Conservation (phyloP, 1,140 invertebrate species). For the Maniola jurtina region DNA sequence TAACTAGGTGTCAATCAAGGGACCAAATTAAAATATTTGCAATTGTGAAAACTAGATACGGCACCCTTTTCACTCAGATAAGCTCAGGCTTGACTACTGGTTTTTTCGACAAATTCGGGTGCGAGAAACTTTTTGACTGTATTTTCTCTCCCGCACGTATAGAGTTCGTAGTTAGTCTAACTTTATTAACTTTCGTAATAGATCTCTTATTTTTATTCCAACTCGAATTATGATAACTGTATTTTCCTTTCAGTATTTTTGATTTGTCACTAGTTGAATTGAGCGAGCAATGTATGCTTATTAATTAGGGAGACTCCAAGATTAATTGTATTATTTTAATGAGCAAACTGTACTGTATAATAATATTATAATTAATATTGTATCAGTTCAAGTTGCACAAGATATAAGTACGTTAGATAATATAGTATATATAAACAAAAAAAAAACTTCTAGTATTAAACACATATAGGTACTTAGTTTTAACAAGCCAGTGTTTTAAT, state of each 20-base stretch:
- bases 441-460: too few relatives aligned
- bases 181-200: slow-evolving; percentile 16
- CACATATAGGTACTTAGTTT: neutral
- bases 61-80: neutral
- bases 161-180: slow-evolving; percentile 16
- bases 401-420: too few relatives aligned
- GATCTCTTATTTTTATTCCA: slow-evolving; percentile 10
- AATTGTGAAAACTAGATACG: neutral
- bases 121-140: slow-evolving; percentile 24
- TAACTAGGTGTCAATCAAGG: too few relatives aligned
- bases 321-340: neutral
- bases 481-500: slow-evolving; percentile 6
- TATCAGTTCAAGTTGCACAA: neutral
- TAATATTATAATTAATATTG: neutral
- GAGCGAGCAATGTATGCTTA: neutral
- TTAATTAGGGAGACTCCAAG: neutral
- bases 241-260: neutral
- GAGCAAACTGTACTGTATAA: neutral
- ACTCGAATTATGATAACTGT: neutral
- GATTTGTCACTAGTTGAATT: neutral
- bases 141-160: slow-evolving; percentile 15
- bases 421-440: too few relatives aligned
- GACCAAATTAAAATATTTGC: too few relatives aligned
- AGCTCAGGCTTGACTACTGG: neutral
- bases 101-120: neutral